These are phyloP conservation scores for Notiomystis cincta DNA, from an alignment of 2,113 vertebrate species.

Conservation along the genomic window DNA sequence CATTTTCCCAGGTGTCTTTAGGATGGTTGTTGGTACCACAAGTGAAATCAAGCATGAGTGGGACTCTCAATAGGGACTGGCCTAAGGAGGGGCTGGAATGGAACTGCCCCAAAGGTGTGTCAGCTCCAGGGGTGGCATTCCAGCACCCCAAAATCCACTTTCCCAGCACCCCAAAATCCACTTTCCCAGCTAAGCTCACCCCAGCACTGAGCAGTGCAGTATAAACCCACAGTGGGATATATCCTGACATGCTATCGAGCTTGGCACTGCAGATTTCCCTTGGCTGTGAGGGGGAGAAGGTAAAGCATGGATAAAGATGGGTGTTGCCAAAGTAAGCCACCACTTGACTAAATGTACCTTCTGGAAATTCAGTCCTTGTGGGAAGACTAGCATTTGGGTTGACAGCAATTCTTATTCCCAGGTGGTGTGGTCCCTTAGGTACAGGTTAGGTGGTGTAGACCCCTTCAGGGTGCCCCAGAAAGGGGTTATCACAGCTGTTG, in stretches of 20 bases:
- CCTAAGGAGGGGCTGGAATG: not conserved
- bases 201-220: not conserved
- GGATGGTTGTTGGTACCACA: not conserved
- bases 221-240: not conserved
- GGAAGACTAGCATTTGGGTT: not conserved
- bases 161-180: not conserved
- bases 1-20: not conserved
- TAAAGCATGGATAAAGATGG: not conserved
- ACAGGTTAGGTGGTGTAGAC: not conserved
- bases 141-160: not conserved
- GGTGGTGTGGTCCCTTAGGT: not conserved
- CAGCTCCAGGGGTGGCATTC: not conserved
- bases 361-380: not conserved
- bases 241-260: accelerated
- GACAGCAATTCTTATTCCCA: not conserved
- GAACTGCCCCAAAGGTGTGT: not conserved
- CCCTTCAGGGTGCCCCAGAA: not conserved
- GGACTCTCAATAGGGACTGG: not conserved
- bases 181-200: not conserved
- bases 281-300: not conserved
- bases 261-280: not conserved
- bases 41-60: not conserved
- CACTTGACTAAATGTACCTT: not conserved
- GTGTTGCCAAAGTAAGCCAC: not conserved
- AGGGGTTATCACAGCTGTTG: not conserved